Percentiles rank a stretch among this genome's conserved stretches.
Conservation (phyloP, 53 echinoderm and acorn worm species). For the Crossaster papposus region DNA sequence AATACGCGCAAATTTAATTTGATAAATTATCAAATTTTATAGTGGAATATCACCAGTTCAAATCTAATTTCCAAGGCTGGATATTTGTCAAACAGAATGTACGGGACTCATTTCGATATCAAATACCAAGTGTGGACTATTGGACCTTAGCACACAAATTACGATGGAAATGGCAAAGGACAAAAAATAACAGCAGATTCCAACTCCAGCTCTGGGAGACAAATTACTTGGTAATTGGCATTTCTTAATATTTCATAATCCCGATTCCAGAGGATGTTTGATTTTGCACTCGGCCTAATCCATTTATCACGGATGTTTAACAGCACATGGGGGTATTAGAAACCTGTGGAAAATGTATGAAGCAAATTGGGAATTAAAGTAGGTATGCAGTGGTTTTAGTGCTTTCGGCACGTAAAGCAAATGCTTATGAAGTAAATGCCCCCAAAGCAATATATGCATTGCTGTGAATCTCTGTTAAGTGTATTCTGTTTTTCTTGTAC, state of each 20-base stretch:
- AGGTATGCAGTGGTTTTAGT: neutral
- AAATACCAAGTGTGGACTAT: neutral
- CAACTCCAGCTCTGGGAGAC: neutral
- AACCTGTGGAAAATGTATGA: neutral
- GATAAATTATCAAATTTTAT: neutral
- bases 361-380: neutral
- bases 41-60: neutral
- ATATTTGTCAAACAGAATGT: neutral
- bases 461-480: neutral
- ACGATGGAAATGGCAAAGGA: neutral
- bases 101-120: neutral
- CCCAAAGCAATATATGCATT: too few species aligned
- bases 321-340: neutral
- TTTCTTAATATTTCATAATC: slow-evolving; percentile 13
- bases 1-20: neutral
- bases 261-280: neutral
- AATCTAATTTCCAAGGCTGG: neutral
- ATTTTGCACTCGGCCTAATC: slow-evolving; percentile 32
- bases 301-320: slow-evolving; percentile 30
- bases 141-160: neutral
- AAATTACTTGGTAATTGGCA: slow-evolving; percentile 21
- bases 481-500: too few species aligned
- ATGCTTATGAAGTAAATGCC: neutral
- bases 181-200: neutral
- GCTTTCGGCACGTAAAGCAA: neutral